Evolutionary conservation across 2,888 invertebrate species (phyloP).

Genomic region (Itoplectis maculator): DNA sequence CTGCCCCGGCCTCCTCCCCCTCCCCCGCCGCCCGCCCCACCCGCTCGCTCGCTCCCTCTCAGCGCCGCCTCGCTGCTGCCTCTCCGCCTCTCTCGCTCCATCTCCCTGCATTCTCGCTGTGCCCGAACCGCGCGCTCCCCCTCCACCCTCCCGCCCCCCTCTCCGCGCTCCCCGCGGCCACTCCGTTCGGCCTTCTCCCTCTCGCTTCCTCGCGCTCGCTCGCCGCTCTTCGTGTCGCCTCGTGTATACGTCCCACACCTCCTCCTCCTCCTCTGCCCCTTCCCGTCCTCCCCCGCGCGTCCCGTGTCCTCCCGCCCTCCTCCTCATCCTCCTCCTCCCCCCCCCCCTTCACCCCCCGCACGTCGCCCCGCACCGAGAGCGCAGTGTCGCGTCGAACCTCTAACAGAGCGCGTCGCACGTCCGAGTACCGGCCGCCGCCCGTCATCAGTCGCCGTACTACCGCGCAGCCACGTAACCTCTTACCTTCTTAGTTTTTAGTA

Average conservation of each 20-base stretch:
- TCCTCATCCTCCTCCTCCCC: slow-evolving; percentile 56
- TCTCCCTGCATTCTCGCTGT: slow-evolving; percentile 84
- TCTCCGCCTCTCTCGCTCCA: slow-evolving; percentile 76
- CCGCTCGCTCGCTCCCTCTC: slow-evolving; percentile 11
- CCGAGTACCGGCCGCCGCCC: slow-evolving; percentile 84
- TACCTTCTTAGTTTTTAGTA: slow-evolving; percentile 84
- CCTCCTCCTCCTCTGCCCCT: slow-evolving; percentile 88
- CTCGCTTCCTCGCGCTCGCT: slow-evolving; percentile 10
- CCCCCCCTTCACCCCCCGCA: slow-evolving; percentile 72
- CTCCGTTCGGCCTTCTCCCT: slow-evolving; percentile 1
- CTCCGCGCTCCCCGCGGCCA: not conserved
- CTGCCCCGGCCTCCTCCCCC: slow-evolving; percentile 41
- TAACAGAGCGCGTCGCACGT: slow-evolving; percentile 84
- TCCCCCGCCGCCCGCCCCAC: slow-evolving; percentile 18
- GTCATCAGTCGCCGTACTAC: slow-evolving; percentile 83
- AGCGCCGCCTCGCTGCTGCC: too few species aligned
- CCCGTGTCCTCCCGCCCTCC: slow-evolving; percentile 75
- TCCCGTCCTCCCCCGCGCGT: slow-evolving; percentile 2
- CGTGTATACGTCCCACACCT: slow-evolving; percentile 83
- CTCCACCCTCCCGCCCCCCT: slow-evolving; percentile 79
- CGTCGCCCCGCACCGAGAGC: slow-evolving; percentile 81
- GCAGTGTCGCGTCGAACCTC: slow-evolving; percentile 85
- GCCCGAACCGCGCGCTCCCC: slow-evolving; percentile 77
- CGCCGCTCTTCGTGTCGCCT: slow-evolving; percentile 75
- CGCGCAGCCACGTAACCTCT: slow-evolving; percentile 83